Conservation (phyloP, 2,888 invertebrate species). For the Apodemia duryi region DNA sequence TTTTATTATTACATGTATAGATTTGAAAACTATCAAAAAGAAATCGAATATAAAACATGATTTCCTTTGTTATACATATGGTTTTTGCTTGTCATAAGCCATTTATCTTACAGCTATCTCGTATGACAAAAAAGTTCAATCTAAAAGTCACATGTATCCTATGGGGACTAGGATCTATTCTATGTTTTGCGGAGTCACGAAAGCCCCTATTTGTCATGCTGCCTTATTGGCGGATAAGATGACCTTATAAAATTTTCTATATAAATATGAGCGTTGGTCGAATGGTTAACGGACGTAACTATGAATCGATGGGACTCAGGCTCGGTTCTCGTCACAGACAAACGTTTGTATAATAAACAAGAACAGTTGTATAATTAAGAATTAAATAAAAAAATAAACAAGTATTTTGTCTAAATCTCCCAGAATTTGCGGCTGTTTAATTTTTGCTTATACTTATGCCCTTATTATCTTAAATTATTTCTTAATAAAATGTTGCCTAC, state of each 20-base stretch:
- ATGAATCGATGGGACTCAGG: too few species aligned
- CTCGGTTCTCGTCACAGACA: too few species aligned
- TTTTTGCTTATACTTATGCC: too few species aligned
- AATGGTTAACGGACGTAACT: too few species aligned
- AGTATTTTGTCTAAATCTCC: too few species aligned
- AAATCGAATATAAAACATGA: background rate
- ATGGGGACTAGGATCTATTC: background rate
- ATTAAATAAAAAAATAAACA: too few species aligned
- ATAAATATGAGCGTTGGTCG: background rate
- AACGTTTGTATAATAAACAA: too few species aligned
- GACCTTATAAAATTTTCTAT: background rate
- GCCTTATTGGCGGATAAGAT: conserved; percentile 47
- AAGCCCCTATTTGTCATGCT: conserved; percentile 57
- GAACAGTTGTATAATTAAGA: too few species aligned
- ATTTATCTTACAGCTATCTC: conserved; percentile 7
- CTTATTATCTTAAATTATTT: too few species aligned
- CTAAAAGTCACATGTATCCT: conserved; percentile 8
- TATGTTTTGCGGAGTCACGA: conserved; percentile 52
- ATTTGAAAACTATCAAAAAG: background rate
- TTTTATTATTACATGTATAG: too few species aligned
- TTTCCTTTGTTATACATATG: background rate
- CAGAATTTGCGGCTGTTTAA: too few species aligned
- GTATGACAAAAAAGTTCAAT: conserved; percentile 5
- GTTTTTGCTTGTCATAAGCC: conserved; percentile 3
- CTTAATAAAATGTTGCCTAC: too few species aligned